Evolutionary conservation across 2,113 vertebrate genomes (phyloP).

Genomic region (Myiozetetes cayanensis): DNA sequence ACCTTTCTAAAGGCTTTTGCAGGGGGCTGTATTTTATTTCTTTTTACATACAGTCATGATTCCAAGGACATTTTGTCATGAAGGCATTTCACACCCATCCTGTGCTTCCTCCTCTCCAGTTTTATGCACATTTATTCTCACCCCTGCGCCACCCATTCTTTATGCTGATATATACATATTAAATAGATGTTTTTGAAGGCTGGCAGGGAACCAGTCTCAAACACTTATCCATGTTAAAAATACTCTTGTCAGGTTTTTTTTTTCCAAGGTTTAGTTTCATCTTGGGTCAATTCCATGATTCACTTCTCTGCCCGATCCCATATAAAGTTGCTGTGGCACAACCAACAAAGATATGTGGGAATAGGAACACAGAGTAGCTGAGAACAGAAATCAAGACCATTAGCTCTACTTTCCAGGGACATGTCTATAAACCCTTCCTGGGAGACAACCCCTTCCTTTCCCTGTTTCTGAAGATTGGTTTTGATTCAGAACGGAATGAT

Average conservation of each 20-base stretch:
- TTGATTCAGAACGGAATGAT: neutral
- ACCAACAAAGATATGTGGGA: neutral
- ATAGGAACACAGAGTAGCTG: neutral
- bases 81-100: neutral
- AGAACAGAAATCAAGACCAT: neutral
- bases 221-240: neutral
- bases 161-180: neutral
- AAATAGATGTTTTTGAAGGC: neutral
- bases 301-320: neutral
- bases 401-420: neutral
- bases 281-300: neutral
- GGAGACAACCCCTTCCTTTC: neutral
- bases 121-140: neutral
- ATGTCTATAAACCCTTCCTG: neutral
- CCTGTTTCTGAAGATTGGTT: neutral
- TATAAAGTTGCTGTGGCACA: neutral
- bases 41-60: neutral
- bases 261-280: neutral
- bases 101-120: neutral
- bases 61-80: neutral
- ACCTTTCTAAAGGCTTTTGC: neutral
- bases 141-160: neutral
- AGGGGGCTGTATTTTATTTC: neutral
- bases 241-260: neutral
- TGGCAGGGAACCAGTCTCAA: neutral